These are phyloP conservation scores for Sesia apiformis DNA, from an alignment of 2,888 invertebrate species.

Conservation along the genomic window DNA sequence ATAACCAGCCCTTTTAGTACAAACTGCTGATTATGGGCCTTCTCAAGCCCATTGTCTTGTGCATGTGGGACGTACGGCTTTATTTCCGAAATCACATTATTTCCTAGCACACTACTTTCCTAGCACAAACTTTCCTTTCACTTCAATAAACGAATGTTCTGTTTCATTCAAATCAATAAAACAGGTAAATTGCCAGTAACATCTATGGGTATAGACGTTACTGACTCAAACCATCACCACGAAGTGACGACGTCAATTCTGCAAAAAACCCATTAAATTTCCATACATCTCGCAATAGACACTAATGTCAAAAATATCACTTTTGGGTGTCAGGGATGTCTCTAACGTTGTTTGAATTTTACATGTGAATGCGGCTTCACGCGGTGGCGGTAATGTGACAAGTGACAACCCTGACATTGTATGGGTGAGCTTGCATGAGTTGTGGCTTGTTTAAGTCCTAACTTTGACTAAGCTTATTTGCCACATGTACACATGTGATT, in stretches of 20 bases:
- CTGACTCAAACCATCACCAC: neutral
- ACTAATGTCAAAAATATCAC: conserved; percentile 42
- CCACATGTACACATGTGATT: no score
- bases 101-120: no score
- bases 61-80: no score
- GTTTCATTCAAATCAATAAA: neutral
- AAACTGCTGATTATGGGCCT: no score
- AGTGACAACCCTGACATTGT: conserved; percentile 47
- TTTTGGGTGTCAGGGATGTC: conserved; percentile 52
- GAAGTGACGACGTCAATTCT: conserved; percentile 5
- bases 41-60: no score
- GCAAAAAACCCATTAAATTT: conserved; percentile 13
- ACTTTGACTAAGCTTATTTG: no score
- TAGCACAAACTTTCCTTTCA: no score
- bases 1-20: no score
- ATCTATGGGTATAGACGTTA: neutral
- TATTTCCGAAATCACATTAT: no score
- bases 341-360: conserved; percentile 54
- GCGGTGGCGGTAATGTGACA: conserved; percentile 60
- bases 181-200: neutral
- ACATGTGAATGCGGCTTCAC: conserved; percentile 53
- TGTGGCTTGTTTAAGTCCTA: no score
- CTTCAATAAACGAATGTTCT: no score
- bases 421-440: neutral
- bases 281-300: conserved; percentile 17